phyloP scores from a whole-genome alignment of 92 coral and sea anemone species.

The Palythoa grandiflora region DNA sequence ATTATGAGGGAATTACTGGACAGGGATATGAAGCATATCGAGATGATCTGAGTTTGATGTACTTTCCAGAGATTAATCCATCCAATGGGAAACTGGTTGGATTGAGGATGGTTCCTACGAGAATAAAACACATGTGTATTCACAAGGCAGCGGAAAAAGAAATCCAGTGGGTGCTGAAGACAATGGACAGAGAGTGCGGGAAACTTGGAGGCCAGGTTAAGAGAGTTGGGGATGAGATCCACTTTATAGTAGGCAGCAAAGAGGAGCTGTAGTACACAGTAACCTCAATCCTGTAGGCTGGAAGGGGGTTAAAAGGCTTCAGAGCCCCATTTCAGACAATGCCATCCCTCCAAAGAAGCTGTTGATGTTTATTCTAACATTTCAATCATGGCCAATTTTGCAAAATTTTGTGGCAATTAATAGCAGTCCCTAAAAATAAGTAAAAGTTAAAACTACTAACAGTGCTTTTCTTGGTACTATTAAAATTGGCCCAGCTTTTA shows the following conservation, averaged over 20 bases:
- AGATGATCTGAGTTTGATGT: constrained; percentile 84
- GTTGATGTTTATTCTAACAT: too few relatives aligned
- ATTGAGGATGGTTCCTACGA: constrained; percentile 82
- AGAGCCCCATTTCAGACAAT: too few relatives aligned
- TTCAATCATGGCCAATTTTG: too few relatives aligned
- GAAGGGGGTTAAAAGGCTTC: too few relatives aligned
- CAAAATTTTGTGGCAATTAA: too few relatives aligned
- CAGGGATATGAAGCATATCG: constrained; percentile 65
- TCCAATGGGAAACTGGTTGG: constrained; percentile 66
- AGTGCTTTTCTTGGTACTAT: too few relatives aligned
- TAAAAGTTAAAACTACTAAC: too few relatives aligned
- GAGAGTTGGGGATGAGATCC: constrained; percentile 72
- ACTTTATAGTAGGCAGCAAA: constrained; percentile 49
- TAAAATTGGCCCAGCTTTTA: too few relatives aligned
- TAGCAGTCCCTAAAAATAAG: too few relatives aligned
- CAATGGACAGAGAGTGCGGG: constrained; percentile 82
- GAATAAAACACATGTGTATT: constrained; percentile 77
- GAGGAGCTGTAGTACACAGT: not conserved
- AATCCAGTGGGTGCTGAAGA: constrained; percentile 74
- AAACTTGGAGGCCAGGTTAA: constrained; percentile 74
- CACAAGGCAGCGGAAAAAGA: constrained; percentile 83
- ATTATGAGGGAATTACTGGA: constrained; percentile 88
- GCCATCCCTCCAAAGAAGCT: too few relatives aligned
- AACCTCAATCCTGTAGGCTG: too few relatives aligned
- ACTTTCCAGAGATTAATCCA: constrained; percentile 74